Conservation (phyloP, 2,797 vertebrate genomes). For the Acipenser ruthenus region DNA sequence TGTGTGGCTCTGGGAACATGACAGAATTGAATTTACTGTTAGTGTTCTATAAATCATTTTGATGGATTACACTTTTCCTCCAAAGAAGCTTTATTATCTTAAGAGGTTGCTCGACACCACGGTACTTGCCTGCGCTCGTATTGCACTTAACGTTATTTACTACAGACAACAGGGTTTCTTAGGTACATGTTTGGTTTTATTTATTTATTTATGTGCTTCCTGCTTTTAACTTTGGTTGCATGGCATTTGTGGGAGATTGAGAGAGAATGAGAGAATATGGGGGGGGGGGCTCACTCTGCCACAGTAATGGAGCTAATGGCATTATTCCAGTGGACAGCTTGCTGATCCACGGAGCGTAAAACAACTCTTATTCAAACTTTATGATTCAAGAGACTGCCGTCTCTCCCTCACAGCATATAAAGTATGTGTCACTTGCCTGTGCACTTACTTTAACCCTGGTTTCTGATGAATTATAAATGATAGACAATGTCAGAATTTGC, state of each 20-base stretch:
- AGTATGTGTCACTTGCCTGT: slow-evolving; percentile 57
- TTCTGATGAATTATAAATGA: slow-evolving; percentile 86
- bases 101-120: no score
- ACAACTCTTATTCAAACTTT: slow-evolving; percentile 74
- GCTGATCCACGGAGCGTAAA: slow-evolving; percentile 48
- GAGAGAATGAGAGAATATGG: not conserved
- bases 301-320: slow-evolving; percentile 75
- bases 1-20: no score
- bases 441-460: slow-evolving; percentile 84
- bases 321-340: slow-evolving; percentile 51
- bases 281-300: slow-evolving; percentile 36
- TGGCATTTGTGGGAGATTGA: not conserved
- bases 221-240: not conserved
- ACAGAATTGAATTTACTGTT: no score
- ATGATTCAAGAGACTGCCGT: slow-evolving; percentile 60
- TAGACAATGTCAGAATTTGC: slow-evolving; percentile 69
- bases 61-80: no score
- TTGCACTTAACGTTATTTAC: no score
- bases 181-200: no score
- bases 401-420: slow-evolving; percentile 54
- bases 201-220: no score
- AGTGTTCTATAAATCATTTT: no score
- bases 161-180: no score
- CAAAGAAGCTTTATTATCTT: no score
- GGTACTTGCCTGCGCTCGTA: no score